A percentile compares a stretch with the other conserved stretches of the same genome.
Evolutionary conservation across 1,140 invertebrate species (phyloP).

Genomic region (Drosophila bipectinata): DNA sequence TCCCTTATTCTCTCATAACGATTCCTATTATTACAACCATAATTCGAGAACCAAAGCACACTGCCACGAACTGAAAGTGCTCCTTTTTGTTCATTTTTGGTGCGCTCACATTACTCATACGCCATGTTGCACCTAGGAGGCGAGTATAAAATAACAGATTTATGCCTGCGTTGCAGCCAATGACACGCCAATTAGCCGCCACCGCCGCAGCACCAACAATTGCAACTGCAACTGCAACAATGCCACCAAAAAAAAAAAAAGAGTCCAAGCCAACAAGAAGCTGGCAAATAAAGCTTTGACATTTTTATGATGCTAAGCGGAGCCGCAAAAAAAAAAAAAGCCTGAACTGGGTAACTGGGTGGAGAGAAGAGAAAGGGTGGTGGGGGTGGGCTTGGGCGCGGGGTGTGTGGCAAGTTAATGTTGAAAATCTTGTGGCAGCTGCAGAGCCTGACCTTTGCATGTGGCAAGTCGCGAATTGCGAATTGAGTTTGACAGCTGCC

Average conservation of each 20-base stretch:
- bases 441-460: conserved; percentile 74
- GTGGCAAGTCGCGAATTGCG: conserved; percentile 55
- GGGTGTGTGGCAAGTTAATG: conserved; percentile 56
- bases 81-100: not conserved
- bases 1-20: too few relatives aligned
- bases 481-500: conserved; percentile 82
- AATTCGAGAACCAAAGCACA: not conserved
- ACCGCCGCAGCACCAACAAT: conserved; percentile 43
- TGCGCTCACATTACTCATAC: conserved; percentile 75
- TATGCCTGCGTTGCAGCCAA: conserved; percentile 78
- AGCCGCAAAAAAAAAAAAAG: conserved; percentile 20
- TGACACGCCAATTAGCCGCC: conserved; percentile 82
- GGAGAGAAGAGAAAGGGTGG: not conserved
- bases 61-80: too few relatives aligned
- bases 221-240: conserved; percentile 14
- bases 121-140: conserved; percentile 66
- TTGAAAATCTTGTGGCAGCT: conserved; percentile 62
- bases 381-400: not conserved
- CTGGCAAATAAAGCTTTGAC: conserved; percentile 82
- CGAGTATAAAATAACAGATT: conserved; percentile 81
- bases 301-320: conserved; percentile 82
- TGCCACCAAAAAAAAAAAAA: not conserved
- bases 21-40: too few relatives aligned
- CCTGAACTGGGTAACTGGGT: not conserved
- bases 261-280: conserved; percentile 36